Base-by-base conservation (phyloP, 2,113 vertebrate genomes). In the Oxyura jamaicensis region DNA sequence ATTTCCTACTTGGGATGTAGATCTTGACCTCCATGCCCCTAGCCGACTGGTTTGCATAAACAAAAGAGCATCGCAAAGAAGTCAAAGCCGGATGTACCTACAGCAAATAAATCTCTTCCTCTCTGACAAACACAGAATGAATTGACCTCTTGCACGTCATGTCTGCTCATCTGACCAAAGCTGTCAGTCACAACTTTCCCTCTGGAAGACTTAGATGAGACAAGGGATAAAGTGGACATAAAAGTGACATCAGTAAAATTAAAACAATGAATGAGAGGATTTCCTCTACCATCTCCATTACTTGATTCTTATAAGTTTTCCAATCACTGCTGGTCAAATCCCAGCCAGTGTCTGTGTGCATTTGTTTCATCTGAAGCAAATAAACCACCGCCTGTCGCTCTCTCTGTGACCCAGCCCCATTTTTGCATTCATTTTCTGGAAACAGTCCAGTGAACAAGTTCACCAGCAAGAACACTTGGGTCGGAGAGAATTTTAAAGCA, bases 71-170 rank as follows among this genome's bases (percentile, higher is more conserved):
- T 94, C 35, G 73, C 93, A 93, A 93, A 96, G 89, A 89, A 96
- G 85, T 58, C 92, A 83, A 55, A 94, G 95, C 92, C 96, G 97
- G 97, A 97, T 96, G 93, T 96, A 97, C 94, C 96, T 93, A 95
- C 93, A 93, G 96, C 97, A 97, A 96, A 97, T 97, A 96, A 97
- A 97, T 96, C 95, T 95, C 96, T 97, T 97, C 96, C 97, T 97
- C 91, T 94, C 96, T 95, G 92, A 97, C 96, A 96, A 91, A 96
- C 95, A 96, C 89, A 96, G 96, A 90, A 96, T 88, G 76, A 96
- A 93, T 93, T 94, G 90, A 94, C 94, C 95, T 93, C 87, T 96
- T 96, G 96, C 94, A 94, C 86, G 88, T 94, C 91, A 93, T 90
- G 88, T 96, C 92, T 96, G 83, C 86, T 91, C 72, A 91, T 93